Evolutionary conservation across 1,140 invertebrate genomes (phyloP), one percentile per base, ranked within the genome.

Genomic region (Himalopsyche phryganea): DNA sequence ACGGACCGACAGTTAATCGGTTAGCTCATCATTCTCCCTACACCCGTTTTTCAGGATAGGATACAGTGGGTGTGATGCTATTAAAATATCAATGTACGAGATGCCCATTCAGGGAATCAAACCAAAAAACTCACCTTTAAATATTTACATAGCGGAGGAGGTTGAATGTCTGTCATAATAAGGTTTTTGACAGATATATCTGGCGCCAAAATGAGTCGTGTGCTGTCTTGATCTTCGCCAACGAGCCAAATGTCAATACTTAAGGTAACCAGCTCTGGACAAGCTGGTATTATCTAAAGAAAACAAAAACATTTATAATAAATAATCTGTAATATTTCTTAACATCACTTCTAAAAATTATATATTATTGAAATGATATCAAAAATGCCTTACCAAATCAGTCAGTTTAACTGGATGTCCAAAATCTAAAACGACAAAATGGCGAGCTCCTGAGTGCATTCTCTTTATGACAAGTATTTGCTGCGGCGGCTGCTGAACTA

Each of bases 381-480:
- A n/a, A n/a, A n/a, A 18, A 44, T 11, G 18, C 69, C 67, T 68
- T 6, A 82, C 78, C 56, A 96, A 75, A 71, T 96, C 94, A 0
- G 92, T 96, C 4, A 97, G 79, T 0, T 92, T 72, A 41, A 95
- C 78, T 1, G 89, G 85, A 58, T 88, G 84, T 15, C 92, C 92
- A 74, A 96, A 94, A 75, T 96, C 93, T 10, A 97, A 76, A 7
- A 92, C 89, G 41, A 96, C 90, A 77, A 92, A 95, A 56, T 92
- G 80, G 11, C 88, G 74, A 35, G 91, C 91, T 63, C 88, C 91
- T 15, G 91, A 92, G 75, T 94, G 90, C 89, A 96, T 94, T 59
- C 92, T 80, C 70, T 96, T 92, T 40, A 96, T 91, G n/a, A 95
- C 86, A 45, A 95, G 82, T 63, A 89, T 89, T 67, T 92, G 89